Evolutionary conservation across 2,113 vertebrate genomes (phyloP).

Genomic region (Excalfactoria chinensis): DNA sequence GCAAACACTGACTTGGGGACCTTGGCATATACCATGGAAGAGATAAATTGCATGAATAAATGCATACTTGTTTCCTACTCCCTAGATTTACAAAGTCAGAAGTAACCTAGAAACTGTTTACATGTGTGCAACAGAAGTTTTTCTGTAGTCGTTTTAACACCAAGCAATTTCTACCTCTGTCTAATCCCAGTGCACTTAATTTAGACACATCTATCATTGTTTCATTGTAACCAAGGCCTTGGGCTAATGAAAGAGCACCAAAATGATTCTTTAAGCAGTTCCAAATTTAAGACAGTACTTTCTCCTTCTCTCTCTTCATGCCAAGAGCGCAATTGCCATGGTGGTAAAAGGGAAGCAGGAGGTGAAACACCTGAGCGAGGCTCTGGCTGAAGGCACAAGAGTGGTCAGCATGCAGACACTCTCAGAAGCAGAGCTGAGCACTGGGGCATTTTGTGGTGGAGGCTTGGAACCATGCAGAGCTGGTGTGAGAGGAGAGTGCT

Average conservation of each 20-base stretch:
- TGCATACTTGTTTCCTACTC: constrained; percentile 14
- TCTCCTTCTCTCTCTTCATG: not conserved
- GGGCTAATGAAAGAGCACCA: not conserved
- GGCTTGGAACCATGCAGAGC: not conserved
- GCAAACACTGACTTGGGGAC: constrained; percentile 49
- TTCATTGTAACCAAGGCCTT: not conserved
- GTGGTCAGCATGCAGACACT: accelerated
- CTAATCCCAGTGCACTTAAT: not conserved
- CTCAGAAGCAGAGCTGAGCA: not conserved
- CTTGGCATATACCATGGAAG: constrained; percentile 39
- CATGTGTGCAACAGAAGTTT: constrained; percentile 37
- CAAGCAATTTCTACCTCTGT: constrained; percentile 10
- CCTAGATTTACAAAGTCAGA: constrained; percentile 16
- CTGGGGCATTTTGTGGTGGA: not conserved
- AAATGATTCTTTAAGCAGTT: not conserved
- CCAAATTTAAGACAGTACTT: not conserved
- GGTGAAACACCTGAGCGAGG: not conserved
- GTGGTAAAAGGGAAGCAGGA: not conserved
- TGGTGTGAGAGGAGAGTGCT: not conserved
- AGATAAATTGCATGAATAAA: constrained; percentile 55
- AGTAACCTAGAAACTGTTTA: constrained; percentile 34
- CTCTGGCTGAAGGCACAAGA: not conserved
- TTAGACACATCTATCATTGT: constrained; percentile 29
- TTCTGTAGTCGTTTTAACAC: constrained; percentile 23
- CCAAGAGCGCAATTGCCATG: not conserved